Evolutionary conservation across 35 echinoderm and acorn worm genomes (phyloP).

Genomic region (Ophiothrix spiculata): DNA sequence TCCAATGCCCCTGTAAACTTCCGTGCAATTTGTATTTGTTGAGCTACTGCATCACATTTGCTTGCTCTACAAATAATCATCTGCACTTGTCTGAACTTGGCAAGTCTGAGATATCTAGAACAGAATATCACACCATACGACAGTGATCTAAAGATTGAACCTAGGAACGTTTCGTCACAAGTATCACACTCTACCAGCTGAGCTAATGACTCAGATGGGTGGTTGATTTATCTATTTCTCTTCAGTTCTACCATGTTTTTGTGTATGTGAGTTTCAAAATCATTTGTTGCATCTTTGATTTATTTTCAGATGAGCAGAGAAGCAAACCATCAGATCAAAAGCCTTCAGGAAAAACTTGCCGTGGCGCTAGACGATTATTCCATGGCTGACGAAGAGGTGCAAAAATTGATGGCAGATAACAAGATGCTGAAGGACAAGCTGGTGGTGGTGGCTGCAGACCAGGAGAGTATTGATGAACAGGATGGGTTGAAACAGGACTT

Average conservation of each 20-base stretch:
- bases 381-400: not conserved
- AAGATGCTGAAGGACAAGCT: not conserved
- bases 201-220: too few species aligned
- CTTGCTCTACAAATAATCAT: too few species aligned
- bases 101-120: too few species aligned
- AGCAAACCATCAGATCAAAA: not conserved
- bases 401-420: not conserved
- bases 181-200: too few species aligned
- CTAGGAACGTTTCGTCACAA: too few species aligned
- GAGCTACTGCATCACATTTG: too few species aligned
- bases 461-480: not conserved
- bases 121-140: too few species aligned
- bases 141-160: too few species aligned
- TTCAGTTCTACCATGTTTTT: not conserved
- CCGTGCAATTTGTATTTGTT: too few species aligned
- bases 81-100: too few species aligned
- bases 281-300: not conserved
- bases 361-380: not conserved
- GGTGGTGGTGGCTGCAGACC: not conserved
- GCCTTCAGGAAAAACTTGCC: not conserved
- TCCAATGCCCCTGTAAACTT: too few species aligned
- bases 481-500: not conserved
- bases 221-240: too few species aligned
- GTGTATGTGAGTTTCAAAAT: not conserved
- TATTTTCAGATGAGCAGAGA: not conserved